Conservation (phyloP, 2,113 vertebrate genomes). For the Pseudolaguvia tuberculata region DNA sequence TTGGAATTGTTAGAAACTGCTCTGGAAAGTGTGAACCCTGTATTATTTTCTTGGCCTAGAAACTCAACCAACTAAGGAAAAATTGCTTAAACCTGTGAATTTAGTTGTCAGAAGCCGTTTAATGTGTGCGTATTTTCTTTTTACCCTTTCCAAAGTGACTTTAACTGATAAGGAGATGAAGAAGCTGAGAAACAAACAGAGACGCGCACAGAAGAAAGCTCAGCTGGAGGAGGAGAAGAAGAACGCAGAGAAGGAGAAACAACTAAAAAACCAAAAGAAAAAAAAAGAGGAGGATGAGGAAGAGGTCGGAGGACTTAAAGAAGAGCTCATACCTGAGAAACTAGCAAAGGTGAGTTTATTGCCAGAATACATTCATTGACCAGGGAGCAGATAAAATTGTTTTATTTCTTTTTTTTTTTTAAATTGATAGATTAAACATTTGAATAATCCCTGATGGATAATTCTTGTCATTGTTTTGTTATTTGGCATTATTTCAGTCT, state of each 20-base stretch:
- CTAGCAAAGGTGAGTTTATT: conserved; percentile 80
- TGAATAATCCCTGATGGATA: too few relatives aligned
- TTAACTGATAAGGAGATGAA: conserved; percentile 97
- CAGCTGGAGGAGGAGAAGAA: conserved; percentile 97
- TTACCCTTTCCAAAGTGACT: conserved; percentile 70
- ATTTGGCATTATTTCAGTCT: neutral
- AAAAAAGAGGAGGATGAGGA: conserved; percentile 98
- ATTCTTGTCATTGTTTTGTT: too few relatives aligned
- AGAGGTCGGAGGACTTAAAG: conserved; percentile 94
- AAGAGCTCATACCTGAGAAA: conserved; percentile 96
- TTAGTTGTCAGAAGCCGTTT: neutral
- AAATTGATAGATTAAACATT: neutral
- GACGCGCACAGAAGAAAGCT: conserved; percentile 96
- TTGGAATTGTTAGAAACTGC: too few relatives aligned
- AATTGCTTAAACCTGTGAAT: too few relatives aligned
- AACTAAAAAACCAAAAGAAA: conserved; percentile 97
- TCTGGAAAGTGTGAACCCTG: too few relatives aligned
- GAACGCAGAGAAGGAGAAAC: conserved; percentile 96
- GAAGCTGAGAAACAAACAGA: conserved; percentile 94
- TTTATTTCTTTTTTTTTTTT: neutral
- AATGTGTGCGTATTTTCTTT: neutral
- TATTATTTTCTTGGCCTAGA: too few relatives aligned
- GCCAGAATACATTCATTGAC: too few relatives aligned
- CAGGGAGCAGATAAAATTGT: too few relatives aligned
- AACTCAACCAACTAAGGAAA: too few relatives aligned